These are phyloP conservation scores for Lampris incognitus DNA, from an alignment of 2,113 vertebrate species.

Conservation along the genomic window DNA sequence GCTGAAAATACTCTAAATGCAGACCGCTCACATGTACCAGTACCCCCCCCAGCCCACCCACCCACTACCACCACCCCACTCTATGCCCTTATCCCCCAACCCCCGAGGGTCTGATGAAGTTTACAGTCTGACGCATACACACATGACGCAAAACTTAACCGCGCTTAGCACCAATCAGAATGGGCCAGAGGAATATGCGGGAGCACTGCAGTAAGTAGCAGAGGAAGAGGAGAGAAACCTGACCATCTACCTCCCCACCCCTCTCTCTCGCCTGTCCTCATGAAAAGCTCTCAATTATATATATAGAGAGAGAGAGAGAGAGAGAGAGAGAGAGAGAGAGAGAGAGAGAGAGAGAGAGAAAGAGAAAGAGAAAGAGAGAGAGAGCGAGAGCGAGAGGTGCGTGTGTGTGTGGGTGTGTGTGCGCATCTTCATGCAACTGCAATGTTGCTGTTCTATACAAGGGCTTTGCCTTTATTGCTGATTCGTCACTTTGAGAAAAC, in stretches of 20 bases:
- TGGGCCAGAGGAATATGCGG: conserved; percentile 17
- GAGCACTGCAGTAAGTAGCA: conserved; percentile 68
- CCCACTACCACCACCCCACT: background rate
- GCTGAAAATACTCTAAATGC: conserved; percentile 43
- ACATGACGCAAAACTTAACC: conserved; percentile 68
- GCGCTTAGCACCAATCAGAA: conserved; percentile 73
- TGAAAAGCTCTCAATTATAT: too few species aligned
- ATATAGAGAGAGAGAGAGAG: too few species aligned
- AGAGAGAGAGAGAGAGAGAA: background rate
- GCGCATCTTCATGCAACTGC: background rate
- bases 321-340: background rate
- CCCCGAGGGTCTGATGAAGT: conserved; percentile 50
- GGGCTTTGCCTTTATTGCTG: conserved; percentile 56
- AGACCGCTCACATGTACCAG: conserved; percentile 36
- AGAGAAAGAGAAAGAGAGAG: too few species aligned
- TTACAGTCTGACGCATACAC: conserved; percentile 65
- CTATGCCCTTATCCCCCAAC: background rate
- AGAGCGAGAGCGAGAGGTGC: background rate
- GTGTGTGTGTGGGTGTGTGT: too few species aligned
- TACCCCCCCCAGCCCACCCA: conserved; percentile 11
- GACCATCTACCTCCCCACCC: background rate
- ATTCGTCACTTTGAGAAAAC: conserved; percentile 59
- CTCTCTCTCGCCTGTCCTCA: background rate
- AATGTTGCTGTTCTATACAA: conserved; percentile 47
- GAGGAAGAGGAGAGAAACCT: conserved; percentile 19